Percentiles rank a stretch among this genome's conserved stretches.
Conservation (phyloP, 2,888 invertebrate species). For the Clusia tigrina region DNA sequence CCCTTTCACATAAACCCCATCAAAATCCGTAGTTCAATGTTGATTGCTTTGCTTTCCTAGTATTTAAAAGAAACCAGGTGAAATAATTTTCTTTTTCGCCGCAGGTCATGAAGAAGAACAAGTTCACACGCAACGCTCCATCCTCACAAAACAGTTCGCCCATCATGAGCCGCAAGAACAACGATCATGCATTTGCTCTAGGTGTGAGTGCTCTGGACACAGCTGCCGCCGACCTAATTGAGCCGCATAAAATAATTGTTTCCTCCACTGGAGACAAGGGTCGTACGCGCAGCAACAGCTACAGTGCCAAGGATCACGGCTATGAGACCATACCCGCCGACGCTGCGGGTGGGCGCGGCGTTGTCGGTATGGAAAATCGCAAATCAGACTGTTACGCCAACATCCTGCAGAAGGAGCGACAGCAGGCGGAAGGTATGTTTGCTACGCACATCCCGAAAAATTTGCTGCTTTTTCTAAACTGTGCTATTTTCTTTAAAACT, state of each 20-base stretch:
- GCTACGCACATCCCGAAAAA: no score
- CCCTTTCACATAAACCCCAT: background rate
- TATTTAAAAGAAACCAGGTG: background rate
- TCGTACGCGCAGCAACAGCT: constrained; percentile 63
- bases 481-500: constrained; percentile 27
- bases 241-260: constrained; percentile 35
- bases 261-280: constrained; percentile 64
- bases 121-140: constrained; percentile 57
- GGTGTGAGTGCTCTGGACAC: constrained; percentile 53
- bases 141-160: constrained; percentile 61
- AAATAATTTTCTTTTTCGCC: background rate
- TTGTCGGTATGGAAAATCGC: constrained; percentile 54
- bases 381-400: constrained; percentile 63
- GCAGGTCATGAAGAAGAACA: constrained; percentile 64
- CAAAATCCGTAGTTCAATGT: background rate
- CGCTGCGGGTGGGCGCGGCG: constrained; percentile 33
- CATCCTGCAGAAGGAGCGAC: constrained; percentile 60
- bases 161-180: constrained; percentile 50
- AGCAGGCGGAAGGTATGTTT: constrained; percentile 51
- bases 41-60: background rate
- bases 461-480: constrained; percentile 36
- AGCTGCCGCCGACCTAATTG: constrained; percentile 50
- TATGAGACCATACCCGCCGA: constrained; percentile 69
- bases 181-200: constrained; percentile 40
- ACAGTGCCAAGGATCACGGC: constrained; percentile 68